These are phyloP conservation scores for Homarus gammarus DNA, from an alignment of 2,888 invertebrate species.

Conservation along the genomic window DNA sequence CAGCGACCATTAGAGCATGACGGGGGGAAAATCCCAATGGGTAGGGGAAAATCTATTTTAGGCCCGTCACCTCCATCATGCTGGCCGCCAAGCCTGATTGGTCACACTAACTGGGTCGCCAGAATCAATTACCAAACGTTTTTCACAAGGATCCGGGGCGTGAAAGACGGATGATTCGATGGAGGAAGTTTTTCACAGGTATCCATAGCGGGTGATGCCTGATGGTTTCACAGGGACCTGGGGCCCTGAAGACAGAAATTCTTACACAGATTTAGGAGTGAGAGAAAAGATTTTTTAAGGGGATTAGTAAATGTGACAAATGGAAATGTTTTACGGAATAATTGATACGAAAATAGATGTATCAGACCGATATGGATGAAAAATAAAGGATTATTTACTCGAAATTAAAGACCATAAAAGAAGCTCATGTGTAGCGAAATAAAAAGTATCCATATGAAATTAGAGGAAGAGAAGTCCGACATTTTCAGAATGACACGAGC, in stretches of 20 bases:
- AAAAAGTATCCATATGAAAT: too few species aligned
- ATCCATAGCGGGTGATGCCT: neutral
- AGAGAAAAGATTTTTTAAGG: too few species aligned
- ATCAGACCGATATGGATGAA: too few species aligned
- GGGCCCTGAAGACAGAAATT: neutral
- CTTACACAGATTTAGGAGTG: neutral
- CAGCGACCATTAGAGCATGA: too few species aligned
- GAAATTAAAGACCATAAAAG: too few species aligned
- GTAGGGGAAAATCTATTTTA: neutral
- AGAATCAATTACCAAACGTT: neutral
- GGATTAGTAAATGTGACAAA: too few species aligned
- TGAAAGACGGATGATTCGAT: neutral
- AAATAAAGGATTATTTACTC: too few species aligned
- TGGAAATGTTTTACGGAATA: too few species aligned
- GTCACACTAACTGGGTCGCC: neutral
- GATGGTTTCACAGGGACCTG: neutral
- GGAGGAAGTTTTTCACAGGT: neutral
- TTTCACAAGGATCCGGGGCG: neutral
- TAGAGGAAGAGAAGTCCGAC: too few species aligned
- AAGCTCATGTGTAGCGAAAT: too few species aligned
- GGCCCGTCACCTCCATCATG: neutral
- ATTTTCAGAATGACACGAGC: too few species aligned
- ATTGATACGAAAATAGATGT: too few species aligned
- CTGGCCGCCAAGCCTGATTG: neutral
- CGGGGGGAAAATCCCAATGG: neutral